Conservation (phyloP, 1,140 invertebrate species). For the Helicoverpa zea region DNA sequence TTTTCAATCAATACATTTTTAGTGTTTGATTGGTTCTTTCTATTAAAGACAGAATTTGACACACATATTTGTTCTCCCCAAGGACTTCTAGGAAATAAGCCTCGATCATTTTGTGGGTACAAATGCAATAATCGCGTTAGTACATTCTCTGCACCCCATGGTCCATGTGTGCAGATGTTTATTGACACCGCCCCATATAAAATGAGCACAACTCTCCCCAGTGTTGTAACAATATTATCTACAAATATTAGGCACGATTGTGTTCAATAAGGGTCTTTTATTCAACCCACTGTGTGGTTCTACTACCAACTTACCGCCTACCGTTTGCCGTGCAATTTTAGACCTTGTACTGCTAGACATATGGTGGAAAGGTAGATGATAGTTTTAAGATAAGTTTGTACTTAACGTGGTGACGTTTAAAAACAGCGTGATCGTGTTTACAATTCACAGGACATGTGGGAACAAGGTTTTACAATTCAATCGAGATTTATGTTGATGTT, state of each 20-base stretch:
- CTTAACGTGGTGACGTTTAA: constrained; percentile 46
- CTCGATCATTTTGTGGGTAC: constrained; percentile 35
- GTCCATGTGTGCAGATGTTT: constrained; percentile 52
- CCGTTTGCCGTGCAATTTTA: constrained; percentile 14
- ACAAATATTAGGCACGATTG: constrained; percentile 66
- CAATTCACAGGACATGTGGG: constrained; percentile 62
- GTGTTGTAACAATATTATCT: constrained; percentile 67
- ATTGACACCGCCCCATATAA: constrained; percentile 47
- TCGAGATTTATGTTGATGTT: constrained; percentile 52
- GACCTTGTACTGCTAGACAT: background rate
- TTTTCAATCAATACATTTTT: no score
- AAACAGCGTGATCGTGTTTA: constrained; percentile 59
- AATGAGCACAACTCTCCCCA: constrained; percentile 46
- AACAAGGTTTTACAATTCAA: constrained; percentile 56
- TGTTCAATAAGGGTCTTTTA: constrained; percentile 58
- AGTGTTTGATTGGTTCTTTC: no score
- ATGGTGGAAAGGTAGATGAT: background rate
- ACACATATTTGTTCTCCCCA: background rate
- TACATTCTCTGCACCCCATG: background rate
- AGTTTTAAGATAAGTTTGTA: constrained; percentile 15
- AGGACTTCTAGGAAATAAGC: constrained; percentile 16
- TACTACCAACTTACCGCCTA: background rate
- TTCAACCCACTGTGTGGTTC: constrained; percentile 51
- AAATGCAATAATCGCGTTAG: constrained; percentile 48
- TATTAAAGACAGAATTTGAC: background rate